Conservation (phyloP, 2,888 invertebrate genomes). For the Byasa hedistus region DNA sequence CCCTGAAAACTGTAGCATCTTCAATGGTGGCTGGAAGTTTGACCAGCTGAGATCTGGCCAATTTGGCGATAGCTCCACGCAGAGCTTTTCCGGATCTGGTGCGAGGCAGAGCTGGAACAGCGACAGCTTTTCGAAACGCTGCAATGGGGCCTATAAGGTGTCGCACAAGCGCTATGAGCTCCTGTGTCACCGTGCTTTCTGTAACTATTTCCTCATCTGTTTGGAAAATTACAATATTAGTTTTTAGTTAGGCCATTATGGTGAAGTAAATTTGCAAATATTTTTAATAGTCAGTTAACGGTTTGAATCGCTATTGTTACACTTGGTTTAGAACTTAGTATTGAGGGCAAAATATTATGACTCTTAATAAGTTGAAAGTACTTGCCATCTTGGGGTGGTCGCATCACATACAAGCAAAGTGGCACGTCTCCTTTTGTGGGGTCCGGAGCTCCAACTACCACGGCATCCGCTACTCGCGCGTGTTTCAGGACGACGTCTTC, state of each 20-base stretch:
- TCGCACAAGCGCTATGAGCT: conserved; percentile 66
- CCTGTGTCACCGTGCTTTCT: conserved; percentile 68
- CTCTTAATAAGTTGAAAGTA: conserved; percentile 40
- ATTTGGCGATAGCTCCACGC: conserved; percentile 90
- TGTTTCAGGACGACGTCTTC: conserved; percentile 95
- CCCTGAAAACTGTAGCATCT: conserved; percentile 89
- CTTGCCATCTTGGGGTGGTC: conserved; percentile 77
- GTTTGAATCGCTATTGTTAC: no score
- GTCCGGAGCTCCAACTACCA: conserved; percentile 95
- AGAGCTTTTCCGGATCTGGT: conserved; percentile 87
- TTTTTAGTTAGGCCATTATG: background rate
- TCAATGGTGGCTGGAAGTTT: conserved; percentile 93
- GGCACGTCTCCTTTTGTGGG: conserved; percentile 94
- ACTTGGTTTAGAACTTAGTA: no score
- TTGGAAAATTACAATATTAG: no score
- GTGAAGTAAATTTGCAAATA: no score
- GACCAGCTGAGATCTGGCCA: conserved; percentile 89
- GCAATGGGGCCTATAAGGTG: conserved; percentile 92
- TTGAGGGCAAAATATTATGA: no score
- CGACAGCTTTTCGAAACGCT: conserved; percentile 88
- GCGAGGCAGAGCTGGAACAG: conserved; percentile 90
- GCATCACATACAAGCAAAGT: conserved; percentile 90
- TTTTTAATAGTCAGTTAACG: no score
- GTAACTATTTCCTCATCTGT: conserved; percentile 72
- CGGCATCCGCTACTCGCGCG: conserved; percentile 90